A percentile compares a stretch with the other conserved stretches of the same genome.
These are phyloP conservation scores for Saccopteryx bilineata DNA, from an alignment of 2,113 vertebrate genomes.

Conservation along the genomic window DNA sequence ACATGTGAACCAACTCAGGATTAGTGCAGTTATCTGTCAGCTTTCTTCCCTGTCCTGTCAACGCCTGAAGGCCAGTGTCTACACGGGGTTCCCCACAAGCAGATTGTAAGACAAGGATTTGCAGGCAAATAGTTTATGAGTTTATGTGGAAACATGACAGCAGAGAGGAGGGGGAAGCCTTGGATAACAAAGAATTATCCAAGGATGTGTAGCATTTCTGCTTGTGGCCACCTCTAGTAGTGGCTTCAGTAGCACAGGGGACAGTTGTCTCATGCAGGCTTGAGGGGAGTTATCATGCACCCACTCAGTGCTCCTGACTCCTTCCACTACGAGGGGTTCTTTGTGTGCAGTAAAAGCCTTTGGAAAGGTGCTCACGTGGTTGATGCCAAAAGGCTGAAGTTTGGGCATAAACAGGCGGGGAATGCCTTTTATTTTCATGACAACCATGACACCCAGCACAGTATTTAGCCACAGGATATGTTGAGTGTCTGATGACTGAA, in stretches of 20 bases:
- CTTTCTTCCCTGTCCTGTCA: neutral
- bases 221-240: accelerated
- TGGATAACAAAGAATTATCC: too few species aligned
- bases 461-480: neutral
- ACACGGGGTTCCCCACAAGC: accelerated
- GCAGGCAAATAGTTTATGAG: accelerated
- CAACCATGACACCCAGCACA: neutral
- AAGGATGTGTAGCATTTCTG: accelerated
- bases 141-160: accelerated
- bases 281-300: accelerated
- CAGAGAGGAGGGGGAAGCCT: neutral
- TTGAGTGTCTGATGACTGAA: neutral
- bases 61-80: neutral
- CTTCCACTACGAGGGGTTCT: neutral
- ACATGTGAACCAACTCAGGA: too few species aligned
- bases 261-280: accelerated
- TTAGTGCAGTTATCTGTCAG: neutral
- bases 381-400: accelerated
- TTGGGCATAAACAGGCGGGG: neutral
- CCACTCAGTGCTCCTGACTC: neutral
- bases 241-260: neutral
- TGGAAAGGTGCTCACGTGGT: accelerated
- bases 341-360: neutral
- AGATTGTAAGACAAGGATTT: too few species aligned
- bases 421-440: neutral